A percentile compares a stretch with the other conserved stretches of the same genome.
These are phyloP conservation scores for Calcarius lapponicus DNA, from an alignment of 2,797 vertebrate genomes.

Conservation along the genomic window DNA sequence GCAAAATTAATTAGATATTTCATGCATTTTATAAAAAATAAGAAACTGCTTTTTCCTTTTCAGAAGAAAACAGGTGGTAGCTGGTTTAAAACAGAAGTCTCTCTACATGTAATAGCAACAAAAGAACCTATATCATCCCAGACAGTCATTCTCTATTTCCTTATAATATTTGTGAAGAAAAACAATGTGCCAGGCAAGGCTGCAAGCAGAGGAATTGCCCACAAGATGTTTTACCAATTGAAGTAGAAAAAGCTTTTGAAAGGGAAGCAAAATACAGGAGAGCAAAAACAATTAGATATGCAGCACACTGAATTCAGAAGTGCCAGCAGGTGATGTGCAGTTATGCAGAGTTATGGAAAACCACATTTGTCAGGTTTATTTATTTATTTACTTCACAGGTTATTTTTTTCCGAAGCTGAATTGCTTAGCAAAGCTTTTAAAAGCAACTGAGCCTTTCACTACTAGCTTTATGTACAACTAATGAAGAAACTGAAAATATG, in stretches of 20 bases:
- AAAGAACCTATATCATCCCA: slow-evolving; percentile 10
- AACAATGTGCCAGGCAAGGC: slow-evolving; percentile 37
- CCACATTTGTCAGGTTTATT: neutral
- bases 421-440: neutral
- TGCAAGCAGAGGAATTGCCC: slow-evolving; percentile 41
- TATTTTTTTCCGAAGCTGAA: neutral
- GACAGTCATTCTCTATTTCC: slow-evolving; percentile 23
- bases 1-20: slow-evolving; percentile 8
- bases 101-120: slow-evolving; percentile 2
- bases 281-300: slow-evolving; percentile 56
- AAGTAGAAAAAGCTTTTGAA: slow-evolving; percentile 42
- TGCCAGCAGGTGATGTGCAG: slow-evolving; percentile 34
- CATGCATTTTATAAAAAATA: neutral
- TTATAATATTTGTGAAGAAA: slow-evolving; percentile 4
- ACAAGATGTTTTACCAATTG: slow-evolving; percentile 54
- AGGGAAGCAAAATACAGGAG: slow-evolving; percentile 36
- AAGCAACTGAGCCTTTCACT: neutral
- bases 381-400: slow-evolving; percentile 49
- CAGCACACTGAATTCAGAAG: slow-evolving; percentile 43
- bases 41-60: neutral
- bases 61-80: slow-evolving; percentile 1
- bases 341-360: slow-evolving; percentile 22
- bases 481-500: neutral
- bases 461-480: neutral
- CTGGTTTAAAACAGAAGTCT: neutral